Evolutionary conservation across 1,140 invertebrate species (phyloP).

Genomic region (Tetramorium alpestre): DNA sequence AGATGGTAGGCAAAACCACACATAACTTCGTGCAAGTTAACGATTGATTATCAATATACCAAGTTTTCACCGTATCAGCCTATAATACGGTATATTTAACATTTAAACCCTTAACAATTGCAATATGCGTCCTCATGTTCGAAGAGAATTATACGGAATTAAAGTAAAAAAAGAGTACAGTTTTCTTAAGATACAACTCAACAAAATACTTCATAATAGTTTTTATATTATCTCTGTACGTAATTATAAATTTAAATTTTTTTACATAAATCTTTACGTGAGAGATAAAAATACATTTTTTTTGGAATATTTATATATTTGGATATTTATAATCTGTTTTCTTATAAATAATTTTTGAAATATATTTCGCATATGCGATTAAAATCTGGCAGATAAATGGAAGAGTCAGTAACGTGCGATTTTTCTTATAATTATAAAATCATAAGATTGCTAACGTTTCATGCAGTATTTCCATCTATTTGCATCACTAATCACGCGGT

Average conservation of each 20-base stretch:
- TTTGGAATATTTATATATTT: neutral
- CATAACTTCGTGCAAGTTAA: constrained; percentile 31
- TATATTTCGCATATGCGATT: neutral
- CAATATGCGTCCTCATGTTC: neutral
- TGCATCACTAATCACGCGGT: neutral
- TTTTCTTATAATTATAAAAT: constrained; percentile 22
- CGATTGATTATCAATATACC: constrained; percentile 54
- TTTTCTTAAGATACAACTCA: neutral
- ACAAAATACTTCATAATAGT: neutral
- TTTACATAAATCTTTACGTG: neutral
- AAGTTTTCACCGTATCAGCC: constrained; percentile 25
- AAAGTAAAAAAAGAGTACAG: neutral
- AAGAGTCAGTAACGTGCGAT: neutral
- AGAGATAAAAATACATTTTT: neutral
- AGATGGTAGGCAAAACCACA: constrained; percentile 33
- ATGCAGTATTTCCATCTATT: neutral
- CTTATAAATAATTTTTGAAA: neutral
- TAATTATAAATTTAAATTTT: neutral
- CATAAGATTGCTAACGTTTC: neutral
- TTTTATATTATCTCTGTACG: neutral
- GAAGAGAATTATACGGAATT: too few relatives aligned
- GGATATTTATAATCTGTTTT: neutral
- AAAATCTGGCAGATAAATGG: neutral
- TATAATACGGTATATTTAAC: neutral
- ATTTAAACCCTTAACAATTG: constrained; percentile 8